Percentiles rank a stretch among this genome's conserved stretches.
Evolutionary conservation across 2,888 invertebrate species (phyloP).

Genomic region (Mesorhabditis sp.): DNA sequence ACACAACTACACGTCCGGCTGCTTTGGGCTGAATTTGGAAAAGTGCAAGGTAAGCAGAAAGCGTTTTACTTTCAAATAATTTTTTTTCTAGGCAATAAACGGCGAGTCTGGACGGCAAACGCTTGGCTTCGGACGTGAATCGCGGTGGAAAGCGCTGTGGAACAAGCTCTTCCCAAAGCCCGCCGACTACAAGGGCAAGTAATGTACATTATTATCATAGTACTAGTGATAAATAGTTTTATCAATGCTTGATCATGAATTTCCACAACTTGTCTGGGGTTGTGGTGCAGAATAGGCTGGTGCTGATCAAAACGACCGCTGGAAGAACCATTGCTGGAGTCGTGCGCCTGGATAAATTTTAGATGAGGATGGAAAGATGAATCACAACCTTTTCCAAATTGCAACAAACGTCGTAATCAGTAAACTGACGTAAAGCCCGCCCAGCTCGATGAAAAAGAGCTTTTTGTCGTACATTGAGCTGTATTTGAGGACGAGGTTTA

Average conservation of each 20-base stretch:
- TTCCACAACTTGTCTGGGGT: constrained; percentile 35
- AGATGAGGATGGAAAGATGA: no score
- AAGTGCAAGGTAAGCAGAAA: constrained; percentile 25
- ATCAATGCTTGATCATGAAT: constrained; percentile 41
- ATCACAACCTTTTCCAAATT: constrained; percentile 24
- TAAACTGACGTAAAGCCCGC: constrained; percentile 27
- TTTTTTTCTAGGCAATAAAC: neutral
- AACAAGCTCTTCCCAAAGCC: constrained; percentile 4
- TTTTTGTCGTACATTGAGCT: constrained; percentile 40
- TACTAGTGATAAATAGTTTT: neutral
- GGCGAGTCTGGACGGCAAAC: neutral
- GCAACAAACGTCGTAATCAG: constrained; percentile 27
- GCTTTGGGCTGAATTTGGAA: constrained; percentile 39
- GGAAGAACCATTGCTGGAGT: constrained; percentile 43
- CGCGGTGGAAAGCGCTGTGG: constrained; percentile 5
- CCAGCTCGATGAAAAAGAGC: constrained; percentile 27
- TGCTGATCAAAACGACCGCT: constrained; percentile 23
- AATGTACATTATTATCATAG: neutral
- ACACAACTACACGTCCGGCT: constrained; percentile 40
- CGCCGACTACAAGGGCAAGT: neutral
- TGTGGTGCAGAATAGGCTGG: constrained; percentile 24
- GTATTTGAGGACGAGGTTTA: constrained; percentile 38
- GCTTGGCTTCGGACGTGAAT: neutral
- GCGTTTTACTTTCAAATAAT: neutral
- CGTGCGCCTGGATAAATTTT: constrained; percentile 16